Evolutionary conservation across 2,797 vertebrate genomes (phyloP).

Genomic region (Enteromius unitaeniatus): DNA sequence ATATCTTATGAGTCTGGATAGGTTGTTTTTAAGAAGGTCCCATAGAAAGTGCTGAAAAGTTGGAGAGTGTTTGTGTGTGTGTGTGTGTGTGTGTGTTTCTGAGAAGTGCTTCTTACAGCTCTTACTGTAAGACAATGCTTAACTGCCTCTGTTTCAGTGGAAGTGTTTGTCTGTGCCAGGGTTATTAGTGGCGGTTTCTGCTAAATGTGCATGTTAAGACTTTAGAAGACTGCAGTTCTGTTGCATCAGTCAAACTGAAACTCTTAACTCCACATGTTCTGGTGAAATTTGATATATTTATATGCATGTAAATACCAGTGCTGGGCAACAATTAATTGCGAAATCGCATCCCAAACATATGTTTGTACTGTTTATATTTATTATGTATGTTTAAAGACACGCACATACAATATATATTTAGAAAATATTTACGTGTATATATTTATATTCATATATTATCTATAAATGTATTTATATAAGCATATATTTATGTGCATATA

Average conservation of each 20-base stretch:
- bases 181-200: neutral
- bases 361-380: no score
- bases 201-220: neutral
- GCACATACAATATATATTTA: no score
- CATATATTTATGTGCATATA: no score
- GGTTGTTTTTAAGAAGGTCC: slow-evolving; percentile 12
- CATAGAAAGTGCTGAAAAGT: neutral
- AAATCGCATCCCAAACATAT: neutral
- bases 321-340: no score
- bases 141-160: neutral
- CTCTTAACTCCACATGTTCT: neutral
- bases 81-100: slow-evolving; percentile 16
- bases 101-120: slow-evolving; percentile 25
- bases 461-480: no score
- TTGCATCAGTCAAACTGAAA: neutral
- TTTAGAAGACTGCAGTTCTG: neutral
- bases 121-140: slow-evolving; percentile 29
- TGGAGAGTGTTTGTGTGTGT: neutral
- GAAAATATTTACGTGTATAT: no score
- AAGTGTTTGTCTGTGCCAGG: slow-evolving; percentile 8
- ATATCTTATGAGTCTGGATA: neutral
- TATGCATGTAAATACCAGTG: neutral
- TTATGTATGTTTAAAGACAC: no score
- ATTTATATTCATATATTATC: no score
- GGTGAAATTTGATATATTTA: neutral